Evolutionary conservation across 2,113 vertebrate species (phyloP).

Genomic region (Beaufortia kweichowensis): DNA sequence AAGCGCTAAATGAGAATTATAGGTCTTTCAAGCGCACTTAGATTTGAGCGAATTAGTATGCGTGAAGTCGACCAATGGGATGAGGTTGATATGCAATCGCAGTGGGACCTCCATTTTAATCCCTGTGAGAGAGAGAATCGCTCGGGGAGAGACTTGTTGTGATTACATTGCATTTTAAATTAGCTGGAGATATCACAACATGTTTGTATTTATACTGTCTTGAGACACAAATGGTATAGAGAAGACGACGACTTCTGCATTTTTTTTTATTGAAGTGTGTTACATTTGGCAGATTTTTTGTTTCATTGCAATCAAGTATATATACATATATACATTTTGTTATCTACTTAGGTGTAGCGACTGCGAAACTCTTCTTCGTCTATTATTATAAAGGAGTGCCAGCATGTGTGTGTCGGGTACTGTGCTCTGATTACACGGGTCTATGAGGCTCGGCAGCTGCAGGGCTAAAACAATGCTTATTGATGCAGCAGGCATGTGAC

Average conservation of each 20-base stretch:
- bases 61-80: constrained; percentile 34
- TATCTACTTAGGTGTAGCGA: too few species aligned
- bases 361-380: too few species aligned
- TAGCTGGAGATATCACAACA: constrained; percentile 21
- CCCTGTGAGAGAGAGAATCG: constrained; percentile 17
- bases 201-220: constrained; percentile 24
- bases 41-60: constrained; percentile 43
- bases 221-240: background rate
- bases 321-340: too few species aligned
- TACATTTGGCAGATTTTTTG: too few species aligned
- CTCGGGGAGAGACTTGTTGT: constrained; percentile 40
- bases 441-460: constrained; percentile 33
- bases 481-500: constrained; percentile 25
- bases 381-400: background rate
- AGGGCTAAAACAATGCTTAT: constrained; percentile 13
- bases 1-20: constrained; percentile 29
- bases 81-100: constrained; percentile 55
- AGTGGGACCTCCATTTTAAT: constrained; percentile 44
- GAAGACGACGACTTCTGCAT: too few species aligned
- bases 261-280: background rate
- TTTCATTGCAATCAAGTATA: too few species aligned
- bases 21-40: constrained; percentile 40
- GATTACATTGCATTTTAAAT: constrained; percentile 57
- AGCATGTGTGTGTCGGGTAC: background rate
- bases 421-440: background rate